Conservation (phyloP, 2,888 invertebrate species). For the Amiota communis region DNA sequence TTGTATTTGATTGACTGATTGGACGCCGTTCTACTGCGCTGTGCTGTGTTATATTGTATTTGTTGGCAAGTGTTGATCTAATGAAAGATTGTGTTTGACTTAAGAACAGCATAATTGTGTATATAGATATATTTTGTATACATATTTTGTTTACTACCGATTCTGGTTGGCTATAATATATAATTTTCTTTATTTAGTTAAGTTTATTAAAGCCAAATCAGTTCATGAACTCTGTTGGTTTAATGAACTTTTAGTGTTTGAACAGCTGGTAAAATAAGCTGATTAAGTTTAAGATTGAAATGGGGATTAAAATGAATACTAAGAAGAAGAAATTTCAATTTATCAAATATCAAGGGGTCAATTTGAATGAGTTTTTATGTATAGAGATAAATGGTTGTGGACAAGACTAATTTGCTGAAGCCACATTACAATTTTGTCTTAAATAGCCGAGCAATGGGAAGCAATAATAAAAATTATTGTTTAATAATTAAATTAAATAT, state of each 20-base stretch:
- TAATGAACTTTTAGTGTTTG: conserved; percentile 33
- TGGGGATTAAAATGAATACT: too few species aligned
- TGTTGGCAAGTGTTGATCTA: conserved; percentile 42
- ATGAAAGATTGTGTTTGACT: conserved; percentile 41
- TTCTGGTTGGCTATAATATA: conserved; percentile 1
- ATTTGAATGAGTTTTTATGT: too few species aligned
- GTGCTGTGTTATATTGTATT: too few species aligned
- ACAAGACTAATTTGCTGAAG: too few species aligned
- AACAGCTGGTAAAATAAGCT: background rate
- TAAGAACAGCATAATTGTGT: background rate
- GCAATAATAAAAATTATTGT: too few species aligned
- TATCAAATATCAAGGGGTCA: too few species aligned
- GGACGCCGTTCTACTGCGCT: too few species aligned
- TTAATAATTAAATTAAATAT: too few species aligned
- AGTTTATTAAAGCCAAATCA: conserved; percentile 42
- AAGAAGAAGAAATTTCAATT: too few species aligned
- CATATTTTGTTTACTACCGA: background rate
- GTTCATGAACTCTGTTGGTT: conserved; percentile 43
- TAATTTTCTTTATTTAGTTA: conserved; percentile 5
- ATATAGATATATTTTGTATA: conserved; percentile 24
- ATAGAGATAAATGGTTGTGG: background rate
- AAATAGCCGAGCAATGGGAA: background rate
- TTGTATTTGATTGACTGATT: conserved; percentile 40
- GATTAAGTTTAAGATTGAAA: too few species aligned
- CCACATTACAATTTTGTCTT: too few species aligned